phyloP scores from a whole-genome alignment of 1,140 invertebrate species.

The Palaemon carinicauda region DNA sequence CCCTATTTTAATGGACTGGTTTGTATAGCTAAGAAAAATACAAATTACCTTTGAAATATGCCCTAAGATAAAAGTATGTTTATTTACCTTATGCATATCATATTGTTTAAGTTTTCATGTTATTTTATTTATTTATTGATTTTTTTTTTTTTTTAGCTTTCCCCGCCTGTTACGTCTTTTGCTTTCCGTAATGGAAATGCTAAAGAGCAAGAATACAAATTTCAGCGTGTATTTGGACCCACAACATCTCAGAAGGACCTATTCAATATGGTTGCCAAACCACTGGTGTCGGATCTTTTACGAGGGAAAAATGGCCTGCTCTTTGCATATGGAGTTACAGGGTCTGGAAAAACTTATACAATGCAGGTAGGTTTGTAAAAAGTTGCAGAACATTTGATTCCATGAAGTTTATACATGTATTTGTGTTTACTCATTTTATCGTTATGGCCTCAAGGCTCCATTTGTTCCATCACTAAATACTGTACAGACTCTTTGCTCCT shows the following conservation, averaged over 20 bases:
- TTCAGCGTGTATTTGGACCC: constrained; percentile 83
- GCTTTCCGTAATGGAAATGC: constrained; percentile 57
- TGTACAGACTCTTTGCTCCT: too few relatives aligned
- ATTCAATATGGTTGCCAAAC: constrained; percentile 85
- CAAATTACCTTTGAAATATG: too few relatives aligned
- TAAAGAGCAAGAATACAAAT: constrained; percentile 66
- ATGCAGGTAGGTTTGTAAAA: constrained; percentile 75
- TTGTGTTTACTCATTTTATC: too few relatives aligned
- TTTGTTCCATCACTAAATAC: too few relatives aligned
- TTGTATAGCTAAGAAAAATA: too few relatives aligned
- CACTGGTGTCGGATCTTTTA: constrained; percentile 78
- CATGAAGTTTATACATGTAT: too few relatives aligned
- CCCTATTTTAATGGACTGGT: too few relatives aligned
- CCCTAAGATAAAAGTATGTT: too few relatives aligned
- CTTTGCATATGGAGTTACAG: constrained; percentile 96
- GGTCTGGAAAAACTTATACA: constrained; percentile 94
- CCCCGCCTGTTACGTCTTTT: constrained; percentile 34
- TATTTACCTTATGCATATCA: too few relatives aligned
- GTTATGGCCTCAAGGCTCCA: too few relatives aligned
- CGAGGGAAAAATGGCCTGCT: constrained; percentile 80
- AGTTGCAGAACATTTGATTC: too few relatives aligned
- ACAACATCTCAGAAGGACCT: constrained; percentile 80
- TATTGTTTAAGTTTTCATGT: not conserved
- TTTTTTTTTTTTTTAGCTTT: constrained; percentile 34
- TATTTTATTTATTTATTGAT: not conserved